These are phyloP conservation scores for Heliconius nattereri DNA, from an alignment of 1,140 invertebrate genomes.

Conservation along the genomic window DNA sequence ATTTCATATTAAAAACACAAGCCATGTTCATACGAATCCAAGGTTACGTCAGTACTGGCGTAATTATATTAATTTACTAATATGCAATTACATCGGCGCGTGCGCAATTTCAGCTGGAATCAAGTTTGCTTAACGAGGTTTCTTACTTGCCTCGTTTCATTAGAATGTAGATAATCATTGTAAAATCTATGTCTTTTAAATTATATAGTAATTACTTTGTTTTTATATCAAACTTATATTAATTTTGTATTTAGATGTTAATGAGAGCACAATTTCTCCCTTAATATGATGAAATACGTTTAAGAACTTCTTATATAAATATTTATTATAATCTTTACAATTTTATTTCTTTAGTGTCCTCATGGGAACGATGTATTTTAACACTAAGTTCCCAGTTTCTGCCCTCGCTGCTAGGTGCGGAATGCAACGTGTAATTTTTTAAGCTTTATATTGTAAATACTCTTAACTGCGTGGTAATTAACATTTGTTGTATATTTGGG, in stretches of 20 bases:
- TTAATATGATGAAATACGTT: not conserved
- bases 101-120: conserved; percentile 4
- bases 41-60: not conserved
- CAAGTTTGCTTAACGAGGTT: conserved; percentile 10
- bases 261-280: not conserved
- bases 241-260: not conserved
- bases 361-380: too few species aligned
- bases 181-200: conserved; percentile 5
- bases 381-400: too few species aligned
- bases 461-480: too few species aligned
- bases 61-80: conserved; percentile 20
- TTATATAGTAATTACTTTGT: not conserved
- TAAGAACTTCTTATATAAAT: too few species aligned
- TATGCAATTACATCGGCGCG: conserved; percentile 17
- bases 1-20: not conserved
- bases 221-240: not conserved
- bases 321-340: too few species aligned
- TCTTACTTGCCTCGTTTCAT: conserved; percentile 17
- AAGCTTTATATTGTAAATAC: too few species aligned
- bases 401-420: too few species aligned
- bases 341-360: too few species aligned
- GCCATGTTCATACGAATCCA: not conserved
- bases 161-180: conserved; percentile 7
- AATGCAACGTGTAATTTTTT: too few species aligned
- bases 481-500: too few species aligned